phyloP scores from a whole-genome alignment of 2,888 invertebrate species.

The Cephalotes varians region DNA sequence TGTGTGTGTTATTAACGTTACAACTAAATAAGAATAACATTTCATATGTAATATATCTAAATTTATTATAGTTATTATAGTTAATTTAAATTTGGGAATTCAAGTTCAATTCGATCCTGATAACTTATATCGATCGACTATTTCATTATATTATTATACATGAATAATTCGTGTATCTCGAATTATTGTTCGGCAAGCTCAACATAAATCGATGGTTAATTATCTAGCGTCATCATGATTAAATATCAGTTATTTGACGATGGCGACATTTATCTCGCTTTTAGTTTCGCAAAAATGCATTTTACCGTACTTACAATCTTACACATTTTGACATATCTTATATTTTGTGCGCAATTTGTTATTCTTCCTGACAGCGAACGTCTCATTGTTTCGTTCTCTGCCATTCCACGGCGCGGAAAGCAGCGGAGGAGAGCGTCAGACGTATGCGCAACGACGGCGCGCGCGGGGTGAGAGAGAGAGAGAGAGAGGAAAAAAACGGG shows the following conservation, averaged over 20 bases:
- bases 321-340: neutral
- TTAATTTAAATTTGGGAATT: too few species aligned
- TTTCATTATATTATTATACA: too few species aligned
- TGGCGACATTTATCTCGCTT: neutral
- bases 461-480: neutral
- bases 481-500: conserved; percentile 9
- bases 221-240: too few species aligned
- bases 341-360: neutral
- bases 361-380: neutral
- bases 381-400: neutral
- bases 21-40: too few species aligned
- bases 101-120: too few species aligned
- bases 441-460: neutral
- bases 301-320: neutral
- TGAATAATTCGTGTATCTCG: too few species aligned
- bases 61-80: too few species aligned
- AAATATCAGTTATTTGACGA: too few species aligned
- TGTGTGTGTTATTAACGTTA: too few species aligned
- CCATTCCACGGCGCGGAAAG: neutral
- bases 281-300: neutral
- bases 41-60: too few species aligned
- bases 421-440: neutral
- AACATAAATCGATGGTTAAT: neutral
- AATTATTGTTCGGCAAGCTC: neutral
- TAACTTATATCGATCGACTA: too few species aligned